Evolutionary conservation across 1,140 invertebrate species (phyloP).

Genomic region (Carposina sasakii): DNA sequence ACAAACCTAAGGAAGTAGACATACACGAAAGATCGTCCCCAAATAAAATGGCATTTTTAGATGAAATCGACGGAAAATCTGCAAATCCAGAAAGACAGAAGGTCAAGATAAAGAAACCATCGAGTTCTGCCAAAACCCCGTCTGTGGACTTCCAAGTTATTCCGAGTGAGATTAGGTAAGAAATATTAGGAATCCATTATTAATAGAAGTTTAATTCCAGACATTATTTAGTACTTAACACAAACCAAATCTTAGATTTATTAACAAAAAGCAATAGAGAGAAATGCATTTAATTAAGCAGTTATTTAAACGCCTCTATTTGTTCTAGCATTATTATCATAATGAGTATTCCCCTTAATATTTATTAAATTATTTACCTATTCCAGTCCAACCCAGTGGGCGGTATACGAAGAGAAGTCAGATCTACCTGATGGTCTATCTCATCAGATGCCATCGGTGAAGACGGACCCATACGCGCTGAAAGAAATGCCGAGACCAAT

Average conservation of each 20-base stretch:
- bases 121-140: constrained; percentile 52
- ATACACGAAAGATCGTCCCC: constrained; percentile 53
- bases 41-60: constrained; percentile 39
- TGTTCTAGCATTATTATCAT: too few relatives aligned
- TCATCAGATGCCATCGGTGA: constrained; percentile 47
- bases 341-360: too few relatives aligned
- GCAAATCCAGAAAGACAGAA: constrained; percentile 19
- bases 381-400: constrained; percentile 62
- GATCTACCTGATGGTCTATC: constrained; percentile 41
- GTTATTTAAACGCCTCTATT: too few relatives aligned
- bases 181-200: too few relatives aligned
- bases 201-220: too few relatives aligned
- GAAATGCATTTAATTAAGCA: too few relatives aligned
- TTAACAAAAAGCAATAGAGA: too few relatives aligned
- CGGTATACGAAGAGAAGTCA: constrained; percentile 53
- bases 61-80: constrained; percentile 33
- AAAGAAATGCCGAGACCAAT: constrained; percentile 63
- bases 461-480: constrained; percentile 56
- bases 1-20: constrained; percentile 25
- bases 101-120: constrained; percentile 34
- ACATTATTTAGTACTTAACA: too few relatives aligned
- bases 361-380: constrained; percentile 1
- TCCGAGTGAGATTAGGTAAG: constrained; percentile 73
- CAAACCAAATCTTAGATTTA: too few relatives aligned
- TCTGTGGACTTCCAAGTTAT: constrained; percentile 69